Percentiles rank a stretch among this genome's conserved stretches.
Conservation (phyloP, 2,797 vertebrate genomes). For the Dromococcyx pavoninus region DNA sequence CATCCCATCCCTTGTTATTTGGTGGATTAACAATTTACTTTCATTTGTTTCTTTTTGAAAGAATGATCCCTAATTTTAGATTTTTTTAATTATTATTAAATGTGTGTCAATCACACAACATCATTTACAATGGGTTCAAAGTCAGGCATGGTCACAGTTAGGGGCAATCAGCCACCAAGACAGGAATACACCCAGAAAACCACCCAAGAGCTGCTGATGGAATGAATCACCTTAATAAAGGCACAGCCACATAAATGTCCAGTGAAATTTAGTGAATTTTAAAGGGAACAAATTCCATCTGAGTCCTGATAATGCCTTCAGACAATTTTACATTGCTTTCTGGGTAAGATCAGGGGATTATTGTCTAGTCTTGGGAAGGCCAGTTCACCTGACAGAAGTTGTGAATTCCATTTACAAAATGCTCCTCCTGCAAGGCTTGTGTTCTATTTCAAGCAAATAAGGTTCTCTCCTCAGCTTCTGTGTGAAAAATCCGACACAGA, state of each 20-base stretch:
- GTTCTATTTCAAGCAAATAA: neutral
- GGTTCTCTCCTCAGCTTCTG: neutral
- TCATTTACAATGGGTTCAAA: neutral
- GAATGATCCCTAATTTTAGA: neutral
- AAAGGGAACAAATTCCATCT: neutral
- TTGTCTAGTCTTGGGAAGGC: neutral
- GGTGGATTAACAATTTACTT: neutral
- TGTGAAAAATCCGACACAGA: neutral
- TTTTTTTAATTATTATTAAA: neutral
- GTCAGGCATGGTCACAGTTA: neutral
- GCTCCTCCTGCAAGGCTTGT: neutral
- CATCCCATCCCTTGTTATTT: too few species aligned
- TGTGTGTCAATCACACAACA: accelerated
- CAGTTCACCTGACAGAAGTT: neutral
- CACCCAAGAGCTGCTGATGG: neutral
- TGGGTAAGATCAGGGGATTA: neutral
- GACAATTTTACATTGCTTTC: neutral
- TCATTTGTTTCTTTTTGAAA: neutral
- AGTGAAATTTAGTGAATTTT: neutral
- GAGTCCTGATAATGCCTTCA: neutral
- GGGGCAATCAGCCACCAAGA: neutral
- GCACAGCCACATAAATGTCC: accelerated
- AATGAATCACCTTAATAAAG: neutral
- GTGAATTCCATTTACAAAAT: neutral
- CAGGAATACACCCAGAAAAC: neutral